Base-by-base conservation (phyloP, 2,113 vertebrate genomes). In the Vanacampus margaritifer region DNA sequence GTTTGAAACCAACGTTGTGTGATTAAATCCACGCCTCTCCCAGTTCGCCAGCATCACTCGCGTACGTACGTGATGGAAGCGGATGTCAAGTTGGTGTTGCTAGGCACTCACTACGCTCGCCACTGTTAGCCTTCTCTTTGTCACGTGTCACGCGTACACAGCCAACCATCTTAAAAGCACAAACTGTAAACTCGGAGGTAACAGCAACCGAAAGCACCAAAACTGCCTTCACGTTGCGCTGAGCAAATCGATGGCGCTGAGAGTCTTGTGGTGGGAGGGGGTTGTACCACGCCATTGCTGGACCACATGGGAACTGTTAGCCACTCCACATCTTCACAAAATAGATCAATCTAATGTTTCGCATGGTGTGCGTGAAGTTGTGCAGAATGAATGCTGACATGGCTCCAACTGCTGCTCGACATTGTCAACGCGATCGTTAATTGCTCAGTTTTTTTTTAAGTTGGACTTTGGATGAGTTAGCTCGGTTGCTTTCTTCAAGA, bases 51-150 rank as follows among this genome's bases (percentile, higher is more conserved):
- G 78, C 81, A 86, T 84, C 87, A 68, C 71, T 57, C 66, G 54
- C n/a, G 21, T 24, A 26, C 28, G 28, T 32, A 58, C 73, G 69
- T 72, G 77, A 69, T 80, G 69, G 21, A 72, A 79, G 74, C 72
- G 72, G 80, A 81, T 77, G 87, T 81, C 79, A 72, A 72, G 72
- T 78, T 76, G 68, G 41, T 79, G 82, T 78, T 76, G 79, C 82
- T 81, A 71, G 77, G 64, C 75, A 41, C 73, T 70, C 67, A 59
- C 36, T 69, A n/a, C 65, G 23, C 21, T 43, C 26, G 69, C 65
- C 21, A 13, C 2, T 9, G 59, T 70, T 57, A 43, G 23, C 60
- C 6, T 62, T 62, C 32, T 59, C n/a, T 43, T 62, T 26, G 39
- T 41, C 60, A 43, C 54, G 54, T 57, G 54, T 32, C 54, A 32